Conservation (phyloP, 2,797 vertebrate genomes). For the Pipistrellus pipistrellus region DNA sequence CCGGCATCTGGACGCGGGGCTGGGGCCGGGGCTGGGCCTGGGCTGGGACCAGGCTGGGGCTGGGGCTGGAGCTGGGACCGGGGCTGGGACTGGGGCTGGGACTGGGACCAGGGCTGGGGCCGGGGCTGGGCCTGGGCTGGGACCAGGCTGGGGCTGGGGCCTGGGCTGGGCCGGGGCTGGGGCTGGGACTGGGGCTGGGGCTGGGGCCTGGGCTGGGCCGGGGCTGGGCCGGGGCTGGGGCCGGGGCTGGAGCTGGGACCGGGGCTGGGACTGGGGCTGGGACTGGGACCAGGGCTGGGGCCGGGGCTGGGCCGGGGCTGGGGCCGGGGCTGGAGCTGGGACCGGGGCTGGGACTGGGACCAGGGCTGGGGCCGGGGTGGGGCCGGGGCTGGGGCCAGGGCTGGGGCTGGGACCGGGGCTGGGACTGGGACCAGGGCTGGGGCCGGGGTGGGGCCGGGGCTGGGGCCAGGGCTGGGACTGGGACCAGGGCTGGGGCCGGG, state of each 20-base stretch:
- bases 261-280: too few relatives aligned
- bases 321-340: too few relatives aligned
- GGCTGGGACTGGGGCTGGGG: not conserved
- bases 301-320: fast-evolving
- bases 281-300: too few relatives aligned
- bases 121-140: not conserved
- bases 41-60: not conserved
- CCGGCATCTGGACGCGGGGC: fast-evolving
- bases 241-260: fast-evolving
- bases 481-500: fast-evolving
- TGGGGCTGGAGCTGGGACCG: too few relatives aligned
- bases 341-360: too few relatives aligned
- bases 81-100: too few relatives aligned
- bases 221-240: too few relatives aligned
- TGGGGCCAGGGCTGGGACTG: too few relatives aligned
- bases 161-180: fast-evolving
- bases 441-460: not conserved
- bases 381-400: too few relatives aligned
- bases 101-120: fast-evolving
- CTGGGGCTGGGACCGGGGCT: too few relatives aligned
- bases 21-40: fast-evolving
- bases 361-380: fast-evolving
- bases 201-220: fast-evolving
- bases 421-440: fast-evolving
- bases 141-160: too few relatives aligned